phyloP scores from a whole-genome alignment of 1,140 invertebrate species.

The Drosophila teissieri region DNA sequence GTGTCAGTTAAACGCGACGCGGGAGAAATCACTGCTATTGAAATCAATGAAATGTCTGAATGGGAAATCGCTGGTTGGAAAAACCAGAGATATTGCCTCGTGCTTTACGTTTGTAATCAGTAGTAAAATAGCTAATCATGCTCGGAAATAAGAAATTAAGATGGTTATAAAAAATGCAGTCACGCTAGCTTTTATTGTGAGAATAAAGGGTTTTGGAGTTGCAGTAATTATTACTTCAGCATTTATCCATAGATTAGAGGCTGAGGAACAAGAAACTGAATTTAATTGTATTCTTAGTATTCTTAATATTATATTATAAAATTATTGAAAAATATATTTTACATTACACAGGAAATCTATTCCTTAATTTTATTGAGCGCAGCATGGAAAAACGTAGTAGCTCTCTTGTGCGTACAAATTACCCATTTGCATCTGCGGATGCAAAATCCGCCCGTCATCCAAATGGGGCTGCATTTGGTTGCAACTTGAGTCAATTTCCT shows the following conservation, averaged over 20 bases:
- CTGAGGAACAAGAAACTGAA: too few species aligned
- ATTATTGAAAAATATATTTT: too few species aligned
- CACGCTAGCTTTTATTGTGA: not conserved
- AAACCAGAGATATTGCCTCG: not conserved
- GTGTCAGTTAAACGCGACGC: constrained; percentile 7
- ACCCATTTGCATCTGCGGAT: constrained; percentile 23
- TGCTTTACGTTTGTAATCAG: not conserved
- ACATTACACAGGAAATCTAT: too few species aligned
- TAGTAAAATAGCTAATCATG: not conserved
- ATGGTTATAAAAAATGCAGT: not conserved
- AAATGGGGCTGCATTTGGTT: not conserved
- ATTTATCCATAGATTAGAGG: not conserved
- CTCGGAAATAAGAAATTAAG: not conserved
- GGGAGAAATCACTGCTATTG: not conserved
- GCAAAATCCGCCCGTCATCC: constrained; percentile 35
- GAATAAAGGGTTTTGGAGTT: too few species aligned
- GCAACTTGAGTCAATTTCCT: constrained; percentile 52
- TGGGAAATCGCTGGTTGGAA: not conserved
- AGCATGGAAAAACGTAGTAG: not conserved
- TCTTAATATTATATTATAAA: too few species aligned
- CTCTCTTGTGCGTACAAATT: constrained; percentile 51
- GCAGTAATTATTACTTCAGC: not conserved
- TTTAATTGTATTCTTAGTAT: too few species aligned
- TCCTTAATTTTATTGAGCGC: not conserved
- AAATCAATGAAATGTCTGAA: not conserved